Percentiles rank a stretch among this genome's conserved stretches.
phyloP scores from a whole-genome alignment of 1,140 invertebrate species.

The Drosophila novamexicana region DNA sequence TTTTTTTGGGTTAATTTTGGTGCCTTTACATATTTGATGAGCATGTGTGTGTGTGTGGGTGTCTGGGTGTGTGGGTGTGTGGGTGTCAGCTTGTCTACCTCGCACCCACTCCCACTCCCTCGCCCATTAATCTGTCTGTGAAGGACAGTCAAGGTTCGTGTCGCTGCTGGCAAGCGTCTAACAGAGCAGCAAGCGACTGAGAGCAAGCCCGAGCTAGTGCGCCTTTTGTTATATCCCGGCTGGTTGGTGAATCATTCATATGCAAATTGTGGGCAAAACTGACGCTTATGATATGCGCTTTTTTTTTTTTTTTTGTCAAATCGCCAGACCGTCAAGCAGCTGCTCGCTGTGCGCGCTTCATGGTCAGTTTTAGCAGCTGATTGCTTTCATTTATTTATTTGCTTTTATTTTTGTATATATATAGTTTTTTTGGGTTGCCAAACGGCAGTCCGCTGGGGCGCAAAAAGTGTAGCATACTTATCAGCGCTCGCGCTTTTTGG shows the following conservation, averaged over 20 bases:
- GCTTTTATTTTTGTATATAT: not conserved
- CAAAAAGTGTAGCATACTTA: conserved; percentile 30
- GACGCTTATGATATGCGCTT: conserved; percentile 53
- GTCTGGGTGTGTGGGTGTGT: too few species aligned
- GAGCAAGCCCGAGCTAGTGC: not conserved
- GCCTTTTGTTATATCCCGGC: conserved; percentile 54
- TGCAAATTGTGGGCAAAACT: conserved; percentile 73
- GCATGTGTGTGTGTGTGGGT: conserved; percentile 14
- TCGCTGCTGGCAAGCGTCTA: conserved; percentile 21
- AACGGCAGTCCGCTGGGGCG: too few species aligned
- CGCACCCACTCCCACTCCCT: not conserved
- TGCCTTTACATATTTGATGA: conserved; percentile 69
- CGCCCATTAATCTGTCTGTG: not conserved
- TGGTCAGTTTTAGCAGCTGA: not conserved
- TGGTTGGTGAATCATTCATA: conserved; percentile 64
- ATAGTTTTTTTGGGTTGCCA: too few species aligned
- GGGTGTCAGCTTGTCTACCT: too few species aligned
- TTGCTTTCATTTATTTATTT: not conserved
- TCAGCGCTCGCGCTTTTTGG: conserved; percentile 21
- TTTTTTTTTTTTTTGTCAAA: too few species aligned
- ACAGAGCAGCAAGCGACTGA: conserved; percentile 7
- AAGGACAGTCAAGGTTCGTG: conserved; percentile 47
- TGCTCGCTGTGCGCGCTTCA: not conserved
- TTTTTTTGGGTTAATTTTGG: conserved; percentile 54
- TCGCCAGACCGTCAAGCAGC: not conserved